Evolutionary conservation across 1,140 invertebrate species (phyloP).

Genomic region (Nasonia longicornis): DNA sequence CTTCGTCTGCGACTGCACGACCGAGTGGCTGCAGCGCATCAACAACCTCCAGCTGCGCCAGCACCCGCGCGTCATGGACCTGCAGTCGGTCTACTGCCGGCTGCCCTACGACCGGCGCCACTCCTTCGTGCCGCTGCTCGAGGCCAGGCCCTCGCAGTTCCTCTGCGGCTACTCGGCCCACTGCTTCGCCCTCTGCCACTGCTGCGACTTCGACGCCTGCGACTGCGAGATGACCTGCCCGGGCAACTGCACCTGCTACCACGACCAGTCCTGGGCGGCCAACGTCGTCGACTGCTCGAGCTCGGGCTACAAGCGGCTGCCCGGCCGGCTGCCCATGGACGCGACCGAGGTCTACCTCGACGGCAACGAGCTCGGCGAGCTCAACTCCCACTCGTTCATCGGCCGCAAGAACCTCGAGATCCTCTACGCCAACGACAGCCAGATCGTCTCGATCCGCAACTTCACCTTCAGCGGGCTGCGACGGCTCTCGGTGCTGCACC

Average conservation of each 20-base stretch:
- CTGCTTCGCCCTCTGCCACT: constrained; percentile 86
- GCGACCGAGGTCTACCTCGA: constrained; percentile 90
- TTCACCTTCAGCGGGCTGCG: constrained; percentile 86
- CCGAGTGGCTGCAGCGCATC: constrained; percentile 89
- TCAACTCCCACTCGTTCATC: constrained; percentile 88
- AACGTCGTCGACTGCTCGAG: constrained; percentile 91
- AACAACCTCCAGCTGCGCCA: constrained; percentile 78
- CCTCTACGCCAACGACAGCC: constrained; percentile 85
- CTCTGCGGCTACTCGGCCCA: constrained; percentile 85
- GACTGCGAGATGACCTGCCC: constrained; percentile 89
- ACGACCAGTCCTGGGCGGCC: constrained; percentile 87
- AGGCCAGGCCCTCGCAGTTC: constrained; percentile 81
- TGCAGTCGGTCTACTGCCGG: constrained; percentile 84
- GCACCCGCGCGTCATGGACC: constrained; percentile 85
- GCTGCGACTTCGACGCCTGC: constrained; percentile 89
- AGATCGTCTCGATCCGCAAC: constrained; percentile 83
- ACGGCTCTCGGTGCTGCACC: constrained; percentile 80
- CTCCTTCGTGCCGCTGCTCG: constrained; percentile 78
- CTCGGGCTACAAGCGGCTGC: constrained; percentile 78
- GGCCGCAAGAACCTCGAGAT: constrained; percentile 87
- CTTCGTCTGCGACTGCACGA: constrained; percentile 88
- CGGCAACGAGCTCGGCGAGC: constrained; percentile 83
- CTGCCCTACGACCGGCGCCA: constrained; percentile 81
- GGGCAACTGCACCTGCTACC: constrained; percentile 87
- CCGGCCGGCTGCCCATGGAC: constrained; percentile 88